Evolutionary conservation across 2,888 invertebrate species (phyloP).

Genomic region (Cerastis leucographa): DNA sequence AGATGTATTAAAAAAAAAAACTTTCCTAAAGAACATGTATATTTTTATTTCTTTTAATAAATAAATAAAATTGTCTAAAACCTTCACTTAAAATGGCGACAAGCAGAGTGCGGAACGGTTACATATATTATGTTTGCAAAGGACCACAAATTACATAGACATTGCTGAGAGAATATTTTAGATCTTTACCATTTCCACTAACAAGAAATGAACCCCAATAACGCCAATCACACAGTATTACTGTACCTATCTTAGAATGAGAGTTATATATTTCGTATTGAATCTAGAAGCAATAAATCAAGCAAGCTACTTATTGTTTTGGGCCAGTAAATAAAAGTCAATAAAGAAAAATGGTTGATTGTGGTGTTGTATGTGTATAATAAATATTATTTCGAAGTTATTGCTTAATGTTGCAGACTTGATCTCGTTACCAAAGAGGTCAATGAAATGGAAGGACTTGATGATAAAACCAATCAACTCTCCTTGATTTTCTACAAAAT

Average conservation of each 20-base stretch:
- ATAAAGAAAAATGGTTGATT: slow-evolving; percentile 47
- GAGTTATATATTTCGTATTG: slow-evolving; percentile 40
- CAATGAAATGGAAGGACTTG: slow-evolving; percentile 18
- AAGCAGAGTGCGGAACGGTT: neutral
- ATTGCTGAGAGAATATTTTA: neutral
- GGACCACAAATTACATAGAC: neutral
- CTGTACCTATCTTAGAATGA: slow-evolving; percentile 4
- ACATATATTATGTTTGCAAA: neutral
- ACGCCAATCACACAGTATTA: slow-evolving; percentile 18
- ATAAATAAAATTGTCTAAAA: neutral
- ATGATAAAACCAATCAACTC: slow-evolving; percentile 18
- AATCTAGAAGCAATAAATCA: slow-evolving; percentile 47
- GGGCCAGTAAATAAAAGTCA: slow-evolving; percentile 50
- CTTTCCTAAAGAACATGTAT: neutral
- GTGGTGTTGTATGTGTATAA: slow-evolving; percentile 5
- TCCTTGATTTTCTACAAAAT: neutral
- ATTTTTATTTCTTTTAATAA: too few species aligned
- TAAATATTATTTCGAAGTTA: slow-evolving; percentile 18
- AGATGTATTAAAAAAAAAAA: neutral
- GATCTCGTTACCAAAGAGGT: slow-evolving; percentile 25
- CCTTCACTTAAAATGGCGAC: neutral
- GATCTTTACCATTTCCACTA: neutral
- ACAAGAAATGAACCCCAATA: slow-evolving; percentile 1
- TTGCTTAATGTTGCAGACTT: slow-evolving; percentile 50
- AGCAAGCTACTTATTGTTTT: slow-evolving; percentile 44